Evolutionary conservation across 1,140 invertebrate species (phyloP).

Genomic region (Drosophila repleta): DNA sequence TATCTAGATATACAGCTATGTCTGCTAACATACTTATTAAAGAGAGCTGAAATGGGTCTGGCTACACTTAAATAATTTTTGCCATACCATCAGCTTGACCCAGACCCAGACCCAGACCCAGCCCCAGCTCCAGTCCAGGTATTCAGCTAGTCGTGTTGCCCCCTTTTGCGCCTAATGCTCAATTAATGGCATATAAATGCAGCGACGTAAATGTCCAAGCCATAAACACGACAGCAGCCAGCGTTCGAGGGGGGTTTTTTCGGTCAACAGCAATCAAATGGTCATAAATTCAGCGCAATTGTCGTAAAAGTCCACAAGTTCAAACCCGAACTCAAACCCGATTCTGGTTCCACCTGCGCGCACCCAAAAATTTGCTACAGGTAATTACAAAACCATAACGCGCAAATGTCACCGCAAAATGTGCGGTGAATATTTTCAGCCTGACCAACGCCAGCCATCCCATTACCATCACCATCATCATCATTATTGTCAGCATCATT

Average conservation of each 20-base stretch:
- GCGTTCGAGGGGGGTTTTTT: constrained; percentile 2
- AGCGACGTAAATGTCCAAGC: constrained; percentile 24
- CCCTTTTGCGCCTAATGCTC: constrained; percentile 31
- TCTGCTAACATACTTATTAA: neutral
- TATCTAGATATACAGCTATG: neutral
- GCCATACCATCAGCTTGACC: constrained; percentile 14
- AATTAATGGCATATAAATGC: constrained; percentile 53
- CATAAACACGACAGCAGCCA: constrained; percentile 33
- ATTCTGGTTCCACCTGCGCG: no score
- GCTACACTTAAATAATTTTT: neutral
- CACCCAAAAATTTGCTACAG: constrained; percentile 42
- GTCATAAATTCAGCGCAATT: constrained; percentile 45
- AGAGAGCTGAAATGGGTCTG: neutral
- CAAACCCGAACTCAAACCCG: neutral
- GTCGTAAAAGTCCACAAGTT: constrained; percentile 19
- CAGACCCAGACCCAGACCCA: neutral
- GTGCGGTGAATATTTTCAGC: constrained; percentile 45
- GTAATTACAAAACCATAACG: constrained; percentile 64
- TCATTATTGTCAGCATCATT: neutral
- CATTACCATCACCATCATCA: constrained; percentile 3
- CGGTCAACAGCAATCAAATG: constrained; percentile 47
- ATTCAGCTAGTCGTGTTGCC: neutral
- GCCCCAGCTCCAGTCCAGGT: no score
- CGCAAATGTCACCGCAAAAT: constrained; percentile 61
- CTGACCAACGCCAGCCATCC: neutral